Evolutionary conservation across 1,140 invertebrate genomes (phyloP).

Genomic region (Metaphire vulgaris): DNA sequence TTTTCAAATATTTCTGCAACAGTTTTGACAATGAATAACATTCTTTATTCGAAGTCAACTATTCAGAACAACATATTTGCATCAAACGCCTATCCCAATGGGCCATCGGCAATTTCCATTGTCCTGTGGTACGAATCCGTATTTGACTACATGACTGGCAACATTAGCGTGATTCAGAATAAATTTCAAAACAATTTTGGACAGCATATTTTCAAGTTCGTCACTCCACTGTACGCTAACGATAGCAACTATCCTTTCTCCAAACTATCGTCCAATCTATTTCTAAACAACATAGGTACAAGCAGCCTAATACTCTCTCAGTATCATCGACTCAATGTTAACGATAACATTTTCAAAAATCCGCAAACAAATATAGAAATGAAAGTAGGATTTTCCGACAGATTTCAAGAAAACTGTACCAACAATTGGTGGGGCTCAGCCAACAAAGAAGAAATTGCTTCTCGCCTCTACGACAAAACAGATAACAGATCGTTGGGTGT

Average conservation of each 20-base stretch:
- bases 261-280: background rate
- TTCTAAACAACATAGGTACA: background rate
- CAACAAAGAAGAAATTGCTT: background rate
- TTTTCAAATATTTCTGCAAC: background rate
- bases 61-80: background rate
- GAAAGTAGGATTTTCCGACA: background rate
- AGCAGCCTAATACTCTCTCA: background rate
- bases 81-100: background rate
- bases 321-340: background rate
- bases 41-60: background rate
- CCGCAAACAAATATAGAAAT: background rate
- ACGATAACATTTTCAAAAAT: background rate
- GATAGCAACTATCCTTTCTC: background rate
- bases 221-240: background rate
- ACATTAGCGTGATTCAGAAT: background rate
- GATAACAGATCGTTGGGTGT: background rate
- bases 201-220: background rate
- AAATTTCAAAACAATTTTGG: background rate
- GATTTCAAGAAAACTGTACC: slow-evolving; percentile 15
- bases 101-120: background rate
- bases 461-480: background rate
- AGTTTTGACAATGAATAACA: background rate
- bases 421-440: slow-evolving; percentile 19
- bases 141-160: background rate
- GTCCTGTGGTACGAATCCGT: background rate